These are phyloP conservation scores for Scaeva pyrastri DNA, from an alignment of 2,888 invertebrate genomes.

Conservation along the genomic window DNA sequence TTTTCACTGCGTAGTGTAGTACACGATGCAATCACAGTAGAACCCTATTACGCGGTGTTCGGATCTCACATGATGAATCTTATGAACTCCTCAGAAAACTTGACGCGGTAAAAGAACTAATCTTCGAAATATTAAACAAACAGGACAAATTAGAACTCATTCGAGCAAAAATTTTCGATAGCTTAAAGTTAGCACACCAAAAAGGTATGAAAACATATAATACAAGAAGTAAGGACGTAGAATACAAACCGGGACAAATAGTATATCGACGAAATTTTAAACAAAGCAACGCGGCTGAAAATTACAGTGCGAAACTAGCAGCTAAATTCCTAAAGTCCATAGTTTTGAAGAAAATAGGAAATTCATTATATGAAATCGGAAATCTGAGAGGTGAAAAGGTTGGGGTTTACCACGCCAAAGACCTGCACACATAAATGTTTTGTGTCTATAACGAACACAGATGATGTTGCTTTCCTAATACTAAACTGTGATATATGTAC, in stretches of 20 bases:
- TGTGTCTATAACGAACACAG: too few relatives aligned
- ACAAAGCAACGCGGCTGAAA: not conserved
- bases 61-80: conserved; percentile 13
- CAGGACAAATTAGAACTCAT: not conserved
- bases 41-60: conserved; percentile 59
- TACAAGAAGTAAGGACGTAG: not conserved
- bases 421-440: too few relatives aligned
- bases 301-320: not conserved
- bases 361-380: too few relatives aligned
- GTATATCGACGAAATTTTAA: not conserved
- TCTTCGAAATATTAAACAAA: not conserved
- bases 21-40: conserved; percentile 42
- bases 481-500: too few relatives aligned
- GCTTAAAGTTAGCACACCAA: not conserved
- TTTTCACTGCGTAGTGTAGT: conserved; percentile 42
- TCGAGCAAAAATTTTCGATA: not conserved
- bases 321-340: not conserved
- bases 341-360: not conserved
- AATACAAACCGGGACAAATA: not conserved
- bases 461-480: too few relatives aligned
- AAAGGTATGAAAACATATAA: not conserved
- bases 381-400: too few relatives aligned
- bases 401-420: too few relatives aligned
- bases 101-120: not conserved
- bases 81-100: not conserved